phyloP scores from a whole-genome alignment of 2,113 vertebrate species.

The Ochotona princeps region DNA sequence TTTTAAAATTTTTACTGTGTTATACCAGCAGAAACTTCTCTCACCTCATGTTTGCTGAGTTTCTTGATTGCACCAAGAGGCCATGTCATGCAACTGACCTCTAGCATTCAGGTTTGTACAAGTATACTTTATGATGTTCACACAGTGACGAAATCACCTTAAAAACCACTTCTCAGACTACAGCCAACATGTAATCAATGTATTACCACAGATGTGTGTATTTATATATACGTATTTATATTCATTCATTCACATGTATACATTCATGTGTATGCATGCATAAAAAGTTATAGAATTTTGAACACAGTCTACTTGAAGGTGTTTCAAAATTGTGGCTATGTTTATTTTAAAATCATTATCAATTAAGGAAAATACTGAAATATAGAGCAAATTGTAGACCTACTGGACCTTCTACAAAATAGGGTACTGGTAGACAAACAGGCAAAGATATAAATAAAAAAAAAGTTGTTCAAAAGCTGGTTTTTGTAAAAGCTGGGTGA shows the following conservation, averaged over 20 bases:
- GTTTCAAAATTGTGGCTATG: too few relatives aligned
- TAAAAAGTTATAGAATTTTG: background rate
- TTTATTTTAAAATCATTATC: background rate
- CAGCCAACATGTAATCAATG: background rate
- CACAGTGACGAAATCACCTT: too few relatives aligned
- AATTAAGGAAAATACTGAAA: background rate
- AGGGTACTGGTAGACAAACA: background rate
- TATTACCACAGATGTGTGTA: background rate
- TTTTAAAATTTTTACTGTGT: background rate
- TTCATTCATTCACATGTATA: background rate
- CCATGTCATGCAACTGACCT: background rate
- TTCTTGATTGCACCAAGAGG: background rate
- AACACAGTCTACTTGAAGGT: background rate
- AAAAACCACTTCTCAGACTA: background rate
- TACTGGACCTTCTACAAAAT: background rate
- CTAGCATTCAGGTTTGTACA: background rate
- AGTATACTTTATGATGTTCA: too few relatives aligned
- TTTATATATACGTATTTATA: background rate
- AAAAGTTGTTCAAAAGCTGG: background rate
- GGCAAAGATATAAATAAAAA: background rate
- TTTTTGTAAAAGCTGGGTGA: background rate
- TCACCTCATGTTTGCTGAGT: too few relatives aligned
- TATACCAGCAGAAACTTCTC: background rate
- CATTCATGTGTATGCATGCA: too few relatives aligned
- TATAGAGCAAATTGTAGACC: background rate